A percentile compares a stretch with the other conserved stretches of the same genome.
Conservation (phyloP, 2,888 invertebrate species). For the Dicyrtoma fusca region DNA sequence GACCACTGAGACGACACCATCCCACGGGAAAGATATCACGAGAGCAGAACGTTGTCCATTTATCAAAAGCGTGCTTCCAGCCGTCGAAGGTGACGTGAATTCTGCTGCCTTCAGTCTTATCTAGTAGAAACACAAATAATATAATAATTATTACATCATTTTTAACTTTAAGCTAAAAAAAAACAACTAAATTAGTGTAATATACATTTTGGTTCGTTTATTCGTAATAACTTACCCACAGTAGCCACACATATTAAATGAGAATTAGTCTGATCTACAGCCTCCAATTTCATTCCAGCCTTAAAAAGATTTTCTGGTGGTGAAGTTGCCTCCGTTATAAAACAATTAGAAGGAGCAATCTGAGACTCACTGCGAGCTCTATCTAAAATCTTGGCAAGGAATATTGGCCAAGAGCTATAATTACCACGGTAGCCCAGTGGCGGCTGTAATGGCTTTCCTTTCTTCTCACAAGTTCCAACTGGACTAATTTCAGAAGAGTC, state of each 20-base stretch:
- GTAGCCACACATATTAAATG: slow-evolving; percentile 96
- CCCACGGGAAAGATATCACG: slow-evolving; percentile 95
- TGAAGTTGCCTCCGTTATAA: slow-evolving; percentile 84
- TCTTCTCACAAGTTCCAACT: slow-evolving; percentile 90
- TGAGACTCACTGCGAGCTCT: too few relatives aligned
- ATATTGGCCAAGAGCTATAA: slow-evolving; percentile 95
- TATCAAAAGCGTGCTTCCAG: slow-evolving; percentile 96
- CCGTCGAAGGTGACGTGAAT: slow-evolving; percentile 97
- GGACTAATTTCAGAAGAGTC: slow-evolving; percentile 94
- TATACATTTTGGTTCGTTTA: too few relatives aligned
- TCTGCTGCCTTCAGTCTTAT: too few relatives aligned
- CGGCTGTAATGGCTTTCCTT: slow-evolving; percentile 91
- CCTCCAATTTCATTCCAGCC: slow-evolving; percentile 92
- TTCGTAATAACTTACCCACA: slow-evolving; percentile 72
- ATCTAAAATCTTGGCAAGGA: slow-evolving; percentile 85
- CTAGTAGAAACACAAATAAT: too few relatives aligned
- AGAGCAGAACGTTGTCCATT: slow-evolving; percentile 92
- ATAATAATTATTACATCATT: slow-evolving; percentile 90
- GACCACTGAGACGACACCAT: slow-evolving; percentile 76
- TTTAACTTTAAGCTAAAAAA: slow-evolving; percentile 69
- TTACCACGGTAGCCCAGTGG: slow-evolving; percentile 94
- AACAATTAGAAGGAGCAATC: slow-evolving; percentile 85
- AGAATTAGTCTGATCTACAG: slow-evolving; percentile 96
- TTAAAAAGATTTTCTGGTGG: slow-evolving; percentile 82
- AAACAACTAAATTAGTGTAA: too few relatives aligned